These are phyloP conservation scores for Barnardius zonarius DNA, from an alignment of 2,113 vertebrate species.

Conservation along the genomic window DNA sequence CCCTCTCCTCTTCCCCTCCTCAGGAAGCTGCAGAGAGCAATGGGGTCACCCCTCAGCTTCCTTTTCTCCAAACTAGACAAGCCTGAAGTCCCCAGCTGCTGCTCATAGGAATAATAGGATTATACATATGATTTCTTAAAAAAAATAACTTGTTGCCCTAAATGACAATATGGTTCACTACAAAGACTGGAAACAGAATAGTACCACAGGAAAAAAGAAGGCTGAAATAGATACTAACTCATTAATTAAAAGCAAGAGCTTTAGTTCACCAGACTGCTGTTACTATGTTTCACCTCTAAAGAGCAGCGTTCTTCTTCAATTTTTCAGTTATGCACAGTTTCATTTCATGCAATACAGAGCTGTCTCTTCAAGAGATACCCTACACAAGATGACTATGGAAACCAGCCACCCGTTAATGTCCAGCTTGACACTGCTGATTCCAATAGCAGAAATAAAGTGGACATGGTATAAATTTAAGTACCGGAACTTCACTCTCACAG, in stretches of 20 bases:
- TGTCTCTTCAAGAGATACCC: neutral
- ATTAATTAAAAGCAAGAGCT: neutral
- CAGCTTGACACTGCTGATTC: neutral
- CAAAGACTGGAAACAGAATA: neutral
- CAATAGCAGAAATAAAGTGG: neutral
- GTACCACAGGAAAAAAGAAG: neutral
- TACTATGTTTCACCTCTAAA: neutral
- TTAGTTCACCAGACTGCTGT: neutral
- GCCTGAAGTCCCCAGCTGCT: neutral
- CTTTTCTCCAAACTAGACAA: neutral
- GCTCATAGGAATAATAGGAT: neutral
- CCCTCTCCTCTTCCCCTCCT: neutral
- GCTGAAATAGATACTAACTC: neutral
- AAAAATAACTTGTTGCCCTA: neutral
- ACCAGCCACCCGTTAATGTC: neutral
- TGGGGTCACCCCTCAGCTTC: neutral
- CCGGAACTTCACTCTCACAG: neutral
- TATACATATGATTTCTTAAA: neutral
- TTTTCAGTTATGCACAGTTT: neutral
- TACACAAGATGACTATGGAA: neutral
- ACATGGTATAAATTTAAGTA: neutral
- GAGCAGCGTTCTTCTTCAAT: neutral
- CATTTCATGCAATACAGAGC: neutral
- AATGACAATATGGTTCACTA: neutral
- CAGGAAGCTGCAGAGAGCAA: neutral